These are phyloP conservation scores for Drosophila equinoxialis DNA, from an alignment of 1,140 invertebrate species.

Conservation along the genomic window DNA sequence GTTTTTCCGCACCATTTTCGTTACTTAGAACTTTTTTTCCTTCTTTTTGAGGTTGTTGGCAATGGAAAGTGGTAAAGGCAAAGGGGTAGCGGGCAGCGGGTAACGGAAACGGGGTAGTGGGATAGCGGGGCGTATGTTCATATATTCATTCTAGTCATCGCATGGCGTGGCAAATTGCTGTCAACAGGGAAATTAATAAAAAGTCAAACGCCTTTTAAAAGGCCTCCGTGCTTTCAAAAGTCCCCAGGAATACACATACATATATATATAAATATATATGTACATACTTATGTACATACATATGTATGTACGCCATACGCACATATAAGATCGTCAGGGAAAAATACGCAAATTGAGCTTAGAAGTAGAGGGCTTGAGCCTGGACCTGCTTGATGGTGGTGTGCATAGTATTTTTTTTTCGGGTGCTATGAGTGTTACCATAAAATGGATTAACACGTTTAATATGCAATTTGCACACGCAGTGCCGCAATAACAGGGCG, in stretches of 20 bases:
- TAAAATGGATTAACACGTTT: conserved; percentile 78
- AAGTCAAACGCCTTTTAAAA: conserved; percentile 76
- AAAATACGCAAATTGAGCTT: conserved; percentile 43
- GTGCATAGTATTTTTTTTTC: not conserved
- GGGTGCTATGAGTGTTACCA: conserved; percentile 25
- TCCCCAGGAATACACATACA: not conserved
- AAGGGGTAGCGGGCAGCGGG: not conserved
- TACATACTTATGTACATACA: not conserved
- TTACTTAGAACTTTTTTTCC: conserved; percentile 30
- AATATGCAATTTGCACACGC: conserved; percentile 77
- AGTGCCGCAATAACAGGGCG: conserved; percentile 2
- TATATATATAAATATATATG: not conserved
- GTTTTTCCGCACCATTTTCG: conserved; percentile 70
- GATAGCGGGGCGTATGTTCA: not conserved
- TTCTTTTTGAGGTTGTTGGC: too few species aligned
- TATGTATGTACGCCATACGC: not conserved
- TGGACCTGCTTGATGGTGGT: not conserved
- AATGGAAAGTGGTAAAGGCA: too few species aligned
- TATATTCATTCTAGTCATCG: conserved; percentile 31
- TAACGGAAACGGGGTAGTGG: not conserved
- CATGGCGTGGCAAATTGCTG: conserved; percentile 78
- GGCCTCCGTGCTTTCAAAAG: conserved; percentile 16
- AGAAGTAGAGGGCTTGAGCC: conserved; percentile 13
- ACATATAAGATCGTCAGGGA: conserved; percentile 32
- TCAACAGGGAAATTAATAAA: conserved; percentile 81